phyloP scores from a whole-genome alignment of 2,888 invertebrate species.

The Yponomeuta cagnagella region DNA sequence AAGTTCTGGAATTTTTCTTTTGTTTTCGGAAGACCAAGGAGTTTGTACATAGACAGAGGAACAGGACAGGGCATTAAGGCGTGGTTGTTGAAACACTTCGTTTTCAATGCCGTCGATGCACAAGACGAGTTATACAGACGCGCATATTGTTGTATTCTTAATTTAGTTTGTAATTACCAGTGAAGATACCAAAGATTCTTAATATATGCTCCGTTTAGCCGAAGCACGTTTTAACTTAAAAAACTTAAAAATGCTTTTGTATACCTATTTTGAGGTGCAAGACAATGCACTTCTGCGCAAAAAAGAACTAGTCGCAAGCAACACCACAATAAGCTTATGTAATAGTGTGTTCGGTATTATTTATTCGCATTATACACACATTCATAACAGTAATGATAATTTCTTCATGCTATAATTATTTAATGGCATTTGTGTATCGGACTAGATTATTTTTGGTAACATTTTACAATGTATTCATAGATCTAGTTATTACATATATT shows the following conservation, averaged over 20 bases:
- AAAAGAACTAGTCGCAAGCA: slow-evolving; percentile 52
- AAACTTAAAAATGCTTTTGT: slow-evolving; percentile 1
- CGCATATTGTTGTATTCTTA: slow-evolving; percentile 36
- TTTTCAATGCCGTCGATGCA: slow-evolving; percentile 37
- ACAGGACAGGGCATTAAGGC: slow-evolving; percentile 21
- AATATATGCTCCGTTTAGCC: slow-evolving; percentile 37
- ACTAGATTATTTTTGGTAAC: background rate
- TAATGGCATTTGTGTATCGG: background rate
- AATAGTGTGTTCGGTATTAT: slow-evolving; percentile 37
- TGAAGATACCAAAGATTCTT: slow-evolving; percentile 68
- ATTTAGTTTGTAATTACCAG: slow-evolving; percentile 50
- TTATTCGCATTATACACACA: slow-evolving; percentile 33
- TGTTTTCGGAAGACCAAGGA: background rate
- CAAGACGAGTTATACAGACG: slow-evolving; percentile 28
- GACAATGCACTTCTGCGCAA: slow-evolving; percentile 1
- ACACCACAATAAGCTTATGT: slow-evolving; percentile 55
- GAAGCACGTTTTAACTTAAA: slow-evolving; percentile 13
- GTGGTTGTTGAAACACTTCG: slow-evolving; percentile 27
- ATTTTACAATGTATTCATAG: slow-evolving; percentile 2
- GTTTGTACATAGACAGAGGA: slow-evolving; percentile 18
- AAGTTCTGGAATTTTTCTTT: background rate
- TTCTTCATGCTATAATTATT: slow-evolving; percentile 8
- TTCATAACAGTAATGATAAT: slow-evolving; percentile 8
- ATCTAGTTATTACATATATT: background rate
- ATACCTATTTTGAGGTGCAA: background rate